Evolutionary conservation across 2,888 invertebrate genomes (phyloP).

Genomic region (Monochamus alternatus): DNA sequence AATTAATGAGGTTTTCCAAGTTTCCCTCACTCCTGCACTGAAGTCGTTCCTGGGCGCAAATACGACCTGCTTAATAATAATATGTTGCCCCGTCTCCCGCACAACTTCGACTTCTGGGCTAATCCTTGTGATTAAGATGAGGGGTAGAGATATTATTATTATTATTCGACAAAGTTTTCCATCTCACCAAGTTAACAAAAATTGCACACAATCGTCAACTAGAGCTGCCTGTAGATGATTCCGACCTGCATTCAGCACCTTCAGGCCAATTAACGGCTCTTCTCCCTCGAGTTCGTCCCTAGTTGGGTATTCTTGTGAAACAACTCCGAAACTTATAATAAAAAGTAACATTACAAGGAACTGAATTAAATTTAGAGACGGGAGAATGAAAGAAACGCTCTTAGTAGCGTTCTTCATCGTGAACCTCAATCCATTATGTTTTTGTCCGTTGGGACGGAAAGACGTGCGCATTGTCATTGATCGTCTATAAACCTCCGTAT

Average conservation of each 20-base stretch:
- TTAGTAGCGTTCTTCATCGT: slow-evolving; percentile 57
- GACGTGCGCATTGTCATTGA: slow-evolving; percentile 61
- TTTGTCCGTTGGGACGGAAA: slow-evolving; percentile 55
- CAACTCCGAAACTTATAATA: slow-evolving; percentile 43
- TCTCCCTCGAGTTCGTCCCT: not conserved
- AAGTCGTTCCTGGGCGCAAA: too few relatives aligned
- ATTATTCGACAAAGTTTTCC: too few relatives aligned
- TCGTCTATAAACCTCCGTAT: slow-evolving; percentile 57
- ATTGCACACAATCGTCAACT: too few relatives aligned
- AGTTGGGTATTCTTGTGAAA: slow-evolving; percentile 41
- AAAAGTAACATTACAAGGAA: slow-evolving; percentile 53
- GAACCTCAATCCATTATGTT: slow-evolving; percentile 61
- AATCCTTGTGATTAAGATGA: too few relatives aligned
- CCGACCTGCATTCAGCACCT: not conserved
- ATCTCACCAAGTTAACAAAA: too few relatives aligned
- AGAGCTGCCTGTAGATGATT: not conserved
- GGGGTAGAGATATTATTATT: too few relatives aligned
- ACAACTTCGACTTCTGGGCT: too few relatives aligned
- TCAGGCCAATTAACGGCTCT: slow-evolving; percentile 5
- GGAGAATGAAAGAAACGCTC: slow-evolving; percentile 57
- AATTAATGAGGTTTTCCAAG: too few relatives aligned
- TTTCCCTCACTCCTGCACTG: too few relatives aligned
- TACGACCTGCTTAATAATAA: too few relatives aligned
- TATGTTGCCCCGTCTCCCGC: too few relatives aligned
- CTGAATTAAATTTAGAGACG: slow-evolving; percentile 60